phyloP scores from a whole-genome alignment of 2,113 vertebrate genomes.

The Turdus rufiventris region DNA sequence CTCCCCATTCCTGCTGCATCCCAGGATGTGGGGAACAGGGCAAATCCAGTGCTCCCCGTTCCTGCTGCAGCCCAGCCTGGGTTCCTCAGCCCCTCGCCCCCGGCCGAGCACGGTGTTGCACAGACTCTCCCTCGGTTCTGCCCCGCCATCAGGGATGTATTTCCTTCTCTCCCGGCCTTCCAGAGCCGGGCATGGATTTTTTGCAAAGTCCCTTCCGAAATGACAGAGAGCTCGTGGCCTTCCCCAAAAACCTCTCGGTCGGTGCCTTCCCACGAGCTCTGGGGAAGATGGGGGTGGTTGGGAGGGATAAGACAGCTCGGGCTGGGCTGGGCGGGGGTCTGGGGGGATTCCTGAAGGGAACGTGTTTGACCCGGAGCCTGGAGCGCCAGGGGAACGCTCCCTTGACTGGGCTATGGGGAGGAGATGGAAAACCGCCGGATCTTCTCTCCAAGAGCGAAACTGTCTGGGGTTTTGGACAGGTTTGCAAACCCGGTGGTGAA shows the following conservation, averaged over 20 bases:
- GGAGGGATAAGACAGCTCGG: too few relatives aligned
- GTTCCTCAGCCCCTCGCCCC: background rate
- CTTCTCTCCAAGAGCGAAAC: background rate
- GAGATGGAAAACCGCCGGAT: fast-evolving
- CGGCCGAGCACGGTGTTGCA: fast-evolving
- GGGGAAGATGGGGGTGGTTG: background rate
- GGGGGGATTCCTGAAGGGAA: background rate
- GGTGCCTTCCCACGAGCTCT: fast-evolving
- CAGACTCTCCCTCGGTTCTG: fast-evolving
- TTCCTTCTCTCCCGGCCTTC: background rate
- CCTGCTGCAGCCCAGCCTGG: too few relatives aligned
- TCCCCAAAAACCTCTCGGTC: background rate
- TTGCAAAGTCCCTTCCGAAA: background rate
- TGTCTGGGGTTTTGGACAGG: background rate
- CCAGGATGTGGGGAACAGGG: too few relatives aligned
- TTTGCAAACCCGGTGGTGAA: background rate
- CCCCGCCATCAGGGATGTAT: fast-evolving
- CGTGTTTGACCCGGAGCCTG: fast-evolving
- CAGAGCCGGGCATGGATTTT: fast-evolving
- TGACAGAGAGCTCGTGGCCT: background rate
- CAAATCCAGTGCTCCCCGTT: too few relatives aligned
- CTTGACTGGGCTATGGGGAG: fast-evolving
- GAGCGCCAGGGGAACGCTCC: background rate
- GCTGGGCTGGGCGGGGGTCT: background rate
- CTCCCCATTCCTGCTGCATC: too few relatives aligned